Evolutionary conservation across 2,797 vertebrate species (phyloP), one percentile per base, ranked within the genome.

Genomic region (Chloroceryle amazona): DNA sequence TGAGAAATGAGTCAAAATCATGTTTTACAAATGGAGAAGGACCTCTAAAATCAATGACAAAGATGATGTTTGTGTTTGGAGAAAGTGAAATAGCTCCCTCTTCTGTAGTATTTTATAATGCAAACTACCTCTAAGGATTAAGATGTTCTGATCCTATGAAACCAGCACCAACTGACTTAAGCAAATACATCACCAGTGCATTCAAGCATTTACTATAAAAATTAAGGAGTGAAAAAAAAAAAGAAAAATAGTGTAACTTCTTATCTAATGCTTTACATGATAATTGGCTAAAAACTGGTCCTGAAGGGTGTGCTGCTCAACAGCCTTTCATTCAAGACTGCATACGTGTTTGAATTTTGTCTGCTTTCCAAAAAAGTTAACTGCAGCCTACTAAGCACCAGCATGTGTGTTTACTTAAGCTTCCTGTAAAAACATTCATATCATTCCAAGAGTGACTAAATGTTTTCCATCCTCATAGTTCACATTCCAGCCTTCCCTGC

Each of bases 381-480:
- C 97, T 98, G 95, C 96, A 96, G 97, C 96, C 97, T 97, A 97
- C 93, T 97, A 96, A 97, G 93, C 96, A 97, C 97, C 97, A 98
- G 97, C 97, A 97, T 98, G 96, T 96, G 97, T 98, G 97, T 98
- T 98, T 98, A 98, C 98, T 98, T 98, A 98, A 98, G 98, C 98
- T 98, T 98, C 98, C 97, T 98, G 97, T 98, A 98, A 98, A 98
- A 98, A 98, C 98, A 98, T 98, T 98, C 98, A 98, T 98, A 98
- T 98, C 98, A 98, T 98, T 98, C 98, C 98, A 98, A 98, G 98
- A 98, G 98, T 98, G 98, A 98, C 98, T 98, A 98, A 98, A 98
- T 98, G 98, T 98, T 98, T 98, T 98, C 98, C 98, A 98, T 97
- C 88, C 97, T 97, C 98, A 98, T 98, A 98, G 98, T 98, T 98